Evolutionary conservation across 2,888 invertebrate genomes (phyloP), one percentile per base, ranked within the genome.

Genomic region (Drosophila aldrichi): DNA sequence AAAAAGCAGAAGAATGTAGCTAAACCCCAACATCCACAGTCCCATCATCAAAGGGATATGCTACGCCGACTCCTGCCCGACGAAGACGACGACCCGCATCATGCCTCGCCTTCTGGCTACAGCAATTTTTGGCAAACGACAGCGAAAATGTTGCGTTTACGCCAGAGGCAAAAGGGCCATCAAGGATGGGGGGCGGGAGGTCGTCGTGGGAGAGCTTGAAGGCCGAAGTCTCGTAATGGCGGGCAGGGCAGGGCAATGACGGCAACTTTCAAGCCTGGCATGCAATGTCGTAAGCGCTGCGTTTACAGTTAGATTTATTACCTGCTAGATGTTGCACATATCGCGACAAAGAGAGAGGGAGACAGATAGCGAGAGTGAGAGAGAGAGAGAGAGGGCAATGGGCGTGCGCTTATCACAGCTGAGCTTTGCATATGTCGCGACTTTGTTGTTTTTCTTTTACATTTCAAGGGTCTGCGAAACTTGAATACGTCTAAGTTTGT

Each of bases 291-390:
- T 81, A 84, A 86, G 84, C 87, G 84, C 77, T 77, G 84, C 85
- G 87, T 87, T 85, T 84, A 85, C 83, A 81, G 77, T 86, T 83
- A 87, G 88, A 87, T 87, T 87, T 87, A 87, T 87, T 88, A 88
- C 87, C 88, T 88, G 88, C 84, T 88, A 88, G 86, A 86, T 86
- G 86, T 85, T 86, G 86, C 84, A 86, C 84, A 84, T 84, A 84
- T 83, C 86, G 75, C 56, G 70, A 68, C 62, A 57, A 12, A 38
- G 7, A 1, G n/a, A 16, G 22, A 10, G 14, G 8, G 8, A 12
- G 55, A 12, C 20, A 41, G 18, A 38, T 0, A n/a, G 9, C 14
- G 36, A 38, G 52, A 20, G 7, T 7, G 49, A 22, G 36, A 32
- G 10, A 12, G 32, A 18, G 20, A 20, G n/a, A 8, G 36, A 6